A percentile compares a stretch with the other conserved stretches of the same genome.
phyloP scores from a whole-genome alignment of 2,888 invertebrate species.

The Netelia virgata region DNA sequence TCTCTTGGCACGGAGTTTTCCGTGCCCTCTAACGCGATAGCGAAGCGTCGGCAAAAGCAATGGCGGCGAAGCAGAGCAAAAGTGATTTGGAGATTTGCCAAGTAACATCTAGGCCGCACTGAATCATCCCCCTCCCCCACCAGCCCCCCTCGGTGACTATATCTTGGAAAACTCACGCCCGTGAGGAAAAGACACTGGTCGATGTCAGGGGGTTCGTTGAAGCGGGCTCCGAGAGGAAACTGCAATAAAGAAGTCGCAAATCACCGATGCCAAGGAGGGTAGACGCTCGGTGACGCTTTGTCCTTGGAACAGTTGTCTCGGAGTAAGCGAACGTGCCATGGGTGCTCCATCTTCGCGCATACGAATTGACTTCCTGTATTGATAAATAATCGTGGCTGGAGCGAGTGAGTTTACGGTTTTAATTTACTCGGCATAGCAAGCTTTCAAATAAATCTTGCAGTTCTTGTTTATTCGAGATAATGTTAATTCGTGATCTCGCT shows the following conservation, averaged over 20 bases:
- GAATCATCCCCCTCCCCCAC: constrained; percentile 75
- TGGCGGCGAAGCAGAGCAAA: constrained; percentile 66
- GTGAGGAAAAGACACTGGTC: constrained; percentile 31
- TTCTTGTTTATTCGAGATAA: not conserved
- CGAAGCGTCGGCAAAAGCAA: constrained; percentile 54
- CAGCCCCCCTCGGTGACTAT: constrained; percentile 27
- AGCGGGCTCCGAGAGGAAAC: constrained; percentile 64
- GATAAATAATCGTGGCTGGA: constrained; percentile 34
- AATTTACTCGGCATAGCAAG: constrained; percentile 22
- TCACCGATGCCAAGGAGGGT: constrained; percentile 69
- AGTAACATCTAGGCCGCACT: constrained; percentile 77
- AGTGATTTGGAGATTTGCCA: constrained; percentile 83
- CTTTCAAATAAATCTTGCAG: not conserved
- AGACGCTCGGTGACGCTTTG: constrained; percentile 55
- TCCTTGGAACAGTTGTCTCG: constrained; percentile 28
- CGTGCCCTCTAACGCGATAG: constrained; percentile 42
- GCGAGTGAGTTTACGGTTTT: constrained; percentile 18
- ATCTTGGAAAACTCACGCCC: constrained; percentile 44
- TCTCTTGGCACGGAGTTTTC: not conserved
- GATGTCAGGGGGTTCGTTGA: not conserved
- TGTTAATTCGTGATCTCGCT: not conserved
- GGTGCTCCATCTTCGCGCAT: constrained; percentile 16
- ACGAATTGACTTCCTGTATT: constrained; percentile 20
- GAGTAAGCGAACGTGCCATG: constrained; percentile 26
- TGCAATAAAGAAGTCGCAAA: constrained; percentile 80